Evolutionary conservation across 2,888 invertebrate species (phyloP), one percentile per base, ranked within the genome.

Genomic region (Thereva nobilitata): DNA sequence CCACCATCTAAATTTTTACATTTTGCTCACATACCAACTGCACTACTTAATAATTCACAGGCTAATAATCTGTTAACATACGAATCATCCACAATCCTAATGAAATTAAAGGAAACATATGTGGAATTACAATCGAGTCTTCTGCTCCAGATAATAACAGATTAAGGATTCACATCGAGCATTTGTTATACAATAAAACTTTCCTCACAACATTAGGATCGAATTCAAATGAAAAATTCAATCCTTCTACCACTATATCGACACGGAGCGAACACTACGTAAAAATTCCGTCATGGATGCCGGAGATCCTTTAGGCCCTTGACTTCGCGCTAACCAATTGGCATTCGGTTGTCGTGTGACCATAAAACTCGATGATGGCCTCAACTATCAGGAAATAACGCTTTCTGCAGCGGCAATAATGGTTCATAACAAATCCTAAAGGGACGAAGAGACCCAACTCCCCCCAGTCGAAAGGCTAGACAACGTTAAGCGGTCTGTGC

Each of bases 371-470:
- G 10, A 37, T 53, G 53, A 53, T 53, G 53, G 40, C 53, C 53
- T 23, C 53, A 53, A 53, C 53, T 53, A 53, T 53, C 53, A 53
- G 37, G 53, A 38, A 38, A 38, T 53, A 53, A 23, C 23, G 38
- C 40, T 38, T 53, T 53, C 53, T 38, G 38, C 38, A 53, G 38
- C 38, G 10, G 38, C 34, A 53, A 38, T 53, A 53, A 53, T 10
- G 53, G 37, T 53, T 53, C 53, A 53, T 53, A 53, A 53, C 53
- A 53, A 53, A 53, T 53, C 35, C 10, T 23, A 53, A 23, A 52
- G 5, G 34, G 34, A 42, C 9, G 42, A 8, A 8, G 23, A 23
- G 23, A 23, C 23, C 23, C 23, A 23, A 2, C 23, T 2, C 23
- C 23, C 23, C 23, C 23, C 23, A 23, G 23, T 23, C 23, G 23